Conservation (phyloP, 2,113 vertebrate genomes). For the Nannobrachium achirus region DNA sequence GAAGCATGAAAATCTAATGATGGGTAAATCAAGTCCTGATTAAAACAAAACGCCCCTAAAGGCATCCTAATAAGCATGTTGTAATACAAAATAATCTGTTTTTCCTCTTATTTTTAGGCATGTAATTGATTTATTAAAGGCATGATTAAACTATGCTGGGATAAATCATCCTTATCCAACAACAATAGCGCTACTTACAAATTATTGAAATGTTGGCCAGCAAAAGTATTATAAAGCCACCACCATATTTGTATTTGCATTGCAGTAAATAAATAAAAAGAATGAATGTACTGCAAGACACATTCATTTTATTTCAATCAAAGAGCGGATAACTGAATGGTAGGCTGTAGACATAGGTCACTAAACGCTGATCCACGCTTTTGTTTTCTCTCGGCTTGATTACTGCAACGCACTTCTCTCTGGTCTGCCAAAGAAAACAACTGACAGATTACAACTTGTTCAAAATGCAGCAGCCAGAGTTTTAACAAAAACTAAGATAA, state of each 20-base stretch:
- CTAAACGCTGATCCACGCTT: no score
- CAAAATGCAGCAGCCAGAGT: no score
- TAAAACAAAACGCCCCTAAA: conserved; percentile 43
- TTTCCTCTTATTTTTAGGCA: conserved; percentile 38
- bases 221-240: conserved; percentile 43
- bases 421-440: no score
- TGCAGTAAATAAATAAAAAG: conserved; percentile 13
- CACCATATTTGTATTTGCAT: no score
- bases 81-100: conserved; percentile 48
- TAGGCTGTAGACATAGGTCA: no score
- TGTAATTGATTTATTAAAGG: conserved; percentile 72
- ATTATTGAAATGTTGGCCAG: conserved; percentile 57
- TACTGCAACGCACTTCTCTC: no score
- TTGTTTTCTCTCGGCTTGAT: no score
- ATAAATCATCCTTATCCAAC: conserved; percentile 54
- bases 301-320: not conserved
- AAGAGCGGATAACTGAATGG: not conserved
- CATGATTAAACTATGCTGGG: conserved; percentile 48
- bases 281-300: not conserved
- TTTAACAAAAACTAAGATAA: no score
- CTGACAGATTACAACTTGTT: no score
- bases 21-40: conserved; percentile 42
- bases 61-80: conserved; percentile 35
- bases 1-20: conserved; percentile 52
- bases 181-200: conserved; percentile 44